phyloP scores from a whole-genome alignment of 2,113 vertebrate genomes.

The Cynoglossus semilaevis region DNA sequence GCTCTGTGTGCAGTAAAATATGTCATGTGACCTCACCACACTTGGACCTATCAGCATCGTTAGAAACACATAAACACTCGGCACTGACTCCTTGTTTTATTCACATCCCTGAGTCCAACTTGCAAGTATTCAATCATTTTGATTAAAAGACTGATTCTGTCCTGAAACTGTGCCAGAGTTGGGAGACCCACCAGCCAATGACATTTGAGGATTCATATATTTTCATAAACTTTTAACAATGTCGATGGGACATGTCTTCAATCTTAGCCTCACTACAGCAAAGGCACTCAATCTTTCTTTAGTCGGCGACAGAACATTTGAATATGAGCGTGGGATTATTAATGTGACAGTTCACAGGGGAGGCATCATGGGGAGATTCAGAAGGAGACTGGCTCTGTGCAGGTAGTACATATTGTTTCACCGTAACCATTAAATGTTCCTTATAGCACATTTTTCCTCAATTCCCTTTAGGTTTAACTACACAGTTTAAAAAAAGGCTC shows the following conservation, averaged over 20 bases:
- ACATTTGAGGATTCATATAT: conserved; percentile 92
- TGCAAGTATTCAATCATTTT: conserved; percentile 95
- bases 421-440: not conserved
- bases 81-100: conserved; percentile 58
- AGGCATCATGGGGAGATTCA: conserved; percentile 75
- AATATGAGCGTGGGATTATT: conserved; percentile 93
- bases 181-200: conserved; percentile 86
- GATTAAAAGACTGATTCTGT: conserved; percentile 98
- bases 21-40: conserved; percentile 24
- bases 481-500: not conserved
- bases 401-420: conserved; percentile 41
- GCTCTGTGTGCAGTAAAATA: conserved; percentile 26
- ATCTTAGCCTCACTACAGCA: conserved; percentile 90
- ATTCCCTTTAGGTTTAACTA: not conserved
- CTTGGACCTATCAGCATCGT: conserved; percentile 11
- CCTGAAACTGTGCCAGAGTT: conserved; percentile 89
- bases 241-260: conserved; percentile 96
- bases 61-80: conserved; percentile 8
- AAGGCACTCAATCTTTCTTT: conserved; percentile 93
- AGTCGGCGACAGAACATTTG: conserved; percentile 94
- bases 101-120: conserved; percentile 88
- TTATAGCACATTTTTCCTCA: conserved; percentile 15
- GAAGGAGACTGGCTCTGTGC: conserved; percentile 58
- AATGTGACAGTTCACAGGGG: conserved; percentile 85
- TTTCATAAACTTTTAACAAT: conserved; percentile 97